phyloP scores from a whole-genome alignment of 2,797 vertebrate species.

The Anas flavirostris region DNA sequence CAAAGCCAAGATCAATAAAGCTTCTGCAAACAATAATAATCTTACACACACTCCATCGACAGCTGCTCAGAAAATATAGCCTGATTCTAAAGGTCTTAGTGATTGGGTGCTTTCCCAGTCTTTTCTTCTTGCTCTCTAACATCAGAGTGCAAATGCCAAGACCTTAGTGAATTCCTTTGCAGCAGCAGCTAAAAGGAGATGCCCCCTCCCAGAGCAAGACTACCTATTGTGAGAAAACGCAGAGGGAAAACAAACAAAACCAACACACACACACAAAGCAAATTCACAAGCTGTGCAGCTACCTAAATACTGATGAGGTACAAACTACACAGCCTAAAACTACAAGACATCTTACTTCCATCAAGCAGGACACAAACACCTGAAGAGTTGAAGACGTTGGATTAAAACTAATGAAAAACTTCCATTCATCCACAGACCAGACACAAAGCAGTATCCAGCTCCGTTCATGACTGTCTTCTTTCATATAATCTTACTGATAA shows the following conservation, averaged over 20 bases:
- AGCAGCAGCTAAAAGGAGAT: neutral
- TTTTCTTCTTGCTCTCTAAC: conserved; percentile 53
- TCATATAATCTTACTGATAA: neutral
- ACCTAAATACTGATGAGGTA: neutral
- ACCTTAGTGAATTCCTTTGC: neutral
- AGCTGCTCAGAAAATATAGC: conserved; percentile 78
- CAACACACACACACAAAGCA: neutral
- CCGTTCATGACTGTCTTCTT: neutral
- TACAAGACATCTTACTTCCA: neutral
- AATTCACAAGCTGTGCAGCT: neutral
- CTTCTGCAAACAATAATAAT: conserved; percentile 80
- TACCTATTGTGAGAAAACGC: neutral
- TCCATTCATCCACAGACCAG: neutral
- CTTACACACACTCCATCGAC: conserved; percentile 76
- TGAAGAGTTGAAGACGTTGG: neutral
- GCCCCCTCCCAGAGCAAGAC: neutral
- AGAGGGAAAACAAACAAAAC: too few species aligned
- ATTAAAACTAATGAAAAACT: neutral
- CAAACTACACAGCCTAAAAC: neutral
- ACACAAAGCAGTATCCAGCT: neutral
- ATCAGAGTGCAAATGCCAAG: conserved; percentile 54
- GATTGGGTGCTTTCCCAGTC: conserved; percentile 49
- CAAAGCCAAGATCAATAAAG: conserved; percentile 80
- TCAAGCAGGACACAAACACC: neutral
- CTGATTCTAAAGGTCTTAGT: conserved; percentile 66